These are phyloP conservation scores for Neuroterus valhalla DNA, from an alignment of 1,140 invertebrate genomes.

Conservation along the genomic window DNA sequence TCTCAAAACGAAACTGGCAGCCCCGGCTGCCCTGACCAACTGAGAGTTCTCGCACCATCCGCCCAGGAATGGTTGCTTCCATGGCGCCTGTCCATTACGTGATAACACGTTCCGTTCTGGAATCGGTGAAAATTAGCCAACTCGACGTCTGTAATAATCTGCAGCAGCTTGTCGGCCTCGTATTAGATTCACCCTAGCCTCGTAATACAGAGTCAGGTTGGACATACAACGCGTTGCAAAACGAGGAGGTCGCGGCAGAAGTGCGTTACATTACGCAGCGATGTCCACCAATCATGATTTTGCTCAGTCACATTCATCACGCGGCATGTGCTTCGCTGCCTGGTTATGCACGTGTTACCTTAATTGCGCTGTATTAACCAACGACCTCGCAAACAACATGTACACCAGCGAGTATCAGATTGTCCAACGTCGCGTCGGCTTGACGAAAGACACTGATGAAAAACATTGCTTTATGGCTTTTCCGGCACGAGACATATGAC, in stretches of 20 bases:
- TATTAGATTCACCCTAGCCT: constrained; percentile 33
- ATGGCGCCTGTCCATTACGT: constrained; percentile 47
- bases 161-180: constrained; percentile 24
- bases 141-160: constrained; percentile 38
- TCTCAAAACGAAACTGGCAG: constrained; percentile 48
- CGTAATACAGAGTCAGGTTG: constrained; percentile 11
- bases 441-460: constrained; percentile 29
- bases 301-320: constrained; percentile 61
- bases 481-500: background rate
- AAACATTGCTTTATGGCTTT: constrained; percentile 14
- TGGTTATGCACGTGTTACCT: constrained; percentile 64
- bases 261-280: constrained; percentile 41
- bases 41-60: constrained; percentile 46
- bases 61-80: constrained; percentile 23
- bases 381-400: constrained; percentile 35
- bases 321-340: constrained; percentile 62
- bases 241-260: constrained; percentile 28
- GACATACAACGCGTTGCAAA: constrained; percentile 23
- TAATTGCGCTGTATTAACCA: constrained; percentile 63
- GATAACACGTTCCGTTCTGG: constrained; percentile 38
- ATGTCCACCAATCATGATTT: constrained; percentile 65
- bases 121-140: constrained; percentile 47
- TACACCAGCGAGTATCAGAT: constrained; percentile 15
- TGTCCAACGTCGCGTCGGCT: constrained; percentile 19
- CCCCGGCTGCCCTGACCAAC: constrained; percentile 35